Evolutionary conservation across 1,140 invertebrate genomes (phyloP).

Genomic region (Elysia chlorotica): DNA sequence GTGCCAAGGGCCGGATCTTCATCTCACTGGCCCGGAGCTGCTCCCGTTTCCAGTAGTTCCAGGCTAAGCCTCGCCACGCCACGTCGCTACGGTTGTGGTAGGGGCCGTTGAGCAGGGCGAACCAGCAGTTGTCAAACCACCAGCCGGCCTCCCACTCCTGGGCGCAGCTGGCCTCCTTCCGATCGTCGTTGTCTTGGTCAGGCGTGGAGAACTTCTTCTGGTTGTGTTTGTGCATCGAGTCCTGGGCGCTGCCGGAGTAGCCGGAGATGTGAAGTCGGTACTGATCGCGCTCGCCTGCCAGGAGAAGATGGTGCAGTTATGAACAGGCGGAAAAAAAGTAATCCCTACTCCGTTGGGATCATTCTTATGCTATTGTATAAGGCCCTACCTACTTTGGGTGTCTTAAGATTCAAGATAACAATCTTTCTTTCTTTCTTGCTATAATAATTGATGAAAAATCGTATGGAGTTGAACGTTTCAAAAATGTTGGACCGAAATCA

Average conservation of each 20-base stretch:
- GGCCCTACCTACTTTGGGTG: too few relatives aligned
- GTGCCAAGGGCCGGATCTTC: slow-evolving; percentile 71
- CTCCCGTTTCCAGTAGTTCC: slow-evolving; percentile 82
- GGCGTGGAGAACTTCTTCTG: background rate
- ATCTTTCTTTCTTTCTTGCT: too few relatives aligned
- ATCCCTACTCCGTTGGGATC: too few relatives aligned
- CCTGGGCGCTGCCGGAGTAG: background rate
- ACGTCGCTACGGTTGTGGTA: slow-evolving; percentile 77
- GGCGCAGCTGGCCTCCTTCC: background rate
- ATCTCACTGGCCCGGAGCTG: slow-evolving; percentile 83
- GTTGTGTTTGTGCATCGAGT: background rate
- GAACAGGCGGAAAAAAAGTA: background rate
- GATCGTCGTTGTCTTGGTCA: background rate
- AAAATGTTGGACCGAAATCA: too few relatives aligned
- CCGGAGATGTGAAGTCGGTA: background rate
- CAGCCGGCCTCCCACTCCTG: background rate
- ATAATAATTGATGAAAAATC: too few relatives aligned
- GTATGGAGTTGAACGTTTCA: too few relatives aligned
- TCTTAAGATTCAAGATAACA: too few relatives aligned
- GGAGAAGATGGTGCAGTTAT: background rate
- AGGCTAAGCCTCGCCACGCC: slow-evolving; percentile 82
- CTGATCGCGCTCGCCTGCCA: background rate
- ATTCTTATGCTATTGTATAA: too few relatives aligned
- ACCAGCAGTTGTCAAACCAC: background rate
- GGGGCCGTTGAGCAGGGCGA: slow-evolving; percentile 56